These are phyloP conservation scores for Pocillopora damicornis DNA, from an alignment of 64 coral and sea anemone species.

Conservation along the genomic window DNA sequence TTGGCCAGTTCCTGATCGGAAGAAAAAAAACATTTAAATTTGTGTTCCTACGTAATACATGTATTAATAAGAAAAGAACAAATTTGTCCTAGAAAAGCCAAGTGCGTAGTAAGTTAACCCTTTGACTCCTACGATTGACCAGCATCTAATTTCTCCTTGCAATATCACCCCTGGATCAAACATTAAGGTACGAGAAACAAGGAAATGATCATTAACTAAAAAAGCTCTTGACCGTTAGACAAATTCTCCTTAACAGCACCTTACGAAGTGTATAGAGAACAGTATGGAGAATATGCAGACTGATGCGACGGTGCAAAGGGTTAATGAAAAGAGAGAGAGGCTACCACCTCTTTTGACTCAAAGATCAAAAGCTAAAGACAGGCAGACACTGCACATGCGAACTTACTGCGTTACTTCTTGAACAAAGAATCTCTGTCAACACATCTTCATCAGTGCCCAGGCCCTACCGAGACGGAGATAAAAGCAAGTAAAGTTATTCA, in stretches of 20 bases:
- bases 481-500: background rate
- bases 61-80: background rate
- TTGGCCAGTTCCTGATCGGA: slow-evolving; percentile 40
- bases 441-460: slow-evolving; percentile 74
- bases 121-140: background rate
- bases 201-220: no score
- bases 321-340: no score
- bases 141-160: background rate
- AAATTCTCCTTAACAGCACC: no score
- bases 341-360: no score
- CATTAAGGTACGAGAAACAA: no score
- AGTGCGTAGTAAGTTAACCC: no score
- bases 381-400: background rate
- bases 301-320: no score
- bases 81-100: no score
- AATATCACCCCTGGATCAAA: no score
- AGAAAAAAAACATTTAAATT: background rate
- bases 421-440: slow-evolving; percentile 71
- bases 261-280: no score
- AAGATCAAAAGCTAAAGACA: background rate
- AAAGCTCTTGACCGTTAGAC: no score
- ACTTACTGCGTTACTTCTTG: slow-evolving; percentile 71
- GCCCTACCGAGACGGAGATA: slow-evolving; percentile 16
- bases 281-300: no score
- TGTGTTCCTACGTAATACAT: background rate